phyloP scores from a whole-genome alignment of 1,140 invertebrate species.

The Himalopsyche phryganea region DNA sequence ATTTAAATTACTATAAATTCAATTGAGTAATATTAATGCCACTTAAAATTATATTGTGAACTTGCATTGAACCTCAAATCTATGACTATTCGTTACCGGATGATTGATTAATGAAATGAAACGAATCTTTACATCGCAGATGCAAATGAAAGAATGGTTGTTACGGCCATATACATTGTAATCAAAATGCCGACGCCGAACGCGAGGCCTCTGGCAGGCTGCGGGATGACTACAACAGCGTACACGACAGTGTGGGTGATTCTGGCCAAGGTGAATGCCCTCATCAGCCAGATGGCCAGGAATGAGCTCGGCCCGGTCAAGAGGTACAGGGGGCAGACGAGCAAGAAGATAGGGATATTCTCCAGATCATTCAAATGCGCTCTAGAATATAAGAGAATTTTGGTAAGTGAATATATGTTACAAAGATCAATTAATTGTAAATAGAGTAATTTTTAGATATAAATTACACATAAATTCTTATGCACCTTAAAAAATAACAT shows the following conservation, averaged over 20 bases:
- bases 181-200: constrained; percentile 45
- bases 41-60: no score
- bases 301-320: constrained; percentile 54
- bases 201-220: constrained; percentile 54
- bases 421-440: no score
- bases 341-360: constrained; percentile 67
- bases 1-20: no score
- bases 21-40: no score
- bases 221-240: constrained; percentile 47
- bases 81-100: no score
- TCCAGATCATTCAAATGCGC: constrained; percentile 74
- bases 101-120: no score
- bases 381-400: constrained; percentile 45
- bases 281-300: constrained; percentile 53
- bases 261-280: constrained; percentile 53
- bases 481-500: constrained; percentile 1
- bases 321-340: constrained; percentile 61
- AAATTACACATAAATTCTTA: neutral
- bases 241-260: constrained; percentile 60
- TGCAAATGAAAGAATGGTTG: constrained; percentile 33
- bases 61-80: no score
- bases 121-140: constrained; percentile 12
- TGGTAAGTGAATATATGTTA: no score
- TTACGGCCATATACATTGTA: constrained; percentile 48
- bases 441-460: no score